Percentiles rank a stretch among this genome's conserved stretches.
These are phyloP conservation scores for Gymnocheta viridis DNA, from an alignment of 2,888 invertebrate genomes.

Conservation along the genomic window DNA sequence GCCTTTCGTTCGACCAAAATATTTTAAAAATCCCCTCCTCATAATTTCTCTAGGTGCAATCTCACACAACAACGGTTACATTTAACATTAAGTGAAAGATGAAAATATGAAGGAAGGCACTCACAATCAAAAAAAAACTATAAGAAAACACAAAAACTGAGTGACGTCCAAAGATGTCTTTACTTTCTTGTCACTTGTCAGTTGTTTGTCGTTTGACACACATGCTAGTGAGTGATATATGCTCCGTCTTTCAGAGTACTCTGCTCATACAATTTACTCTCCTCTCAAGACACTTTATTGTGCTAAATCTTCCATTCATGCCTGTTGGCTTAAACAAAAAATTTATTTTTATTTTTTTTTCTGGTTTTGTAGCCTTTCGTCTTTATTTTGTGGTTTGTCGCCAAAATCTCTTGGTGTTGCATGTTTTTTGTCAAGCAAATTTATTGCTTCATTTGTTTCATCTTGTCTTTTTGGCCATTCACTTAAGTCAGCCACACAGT, in stretches of 20 bases:
- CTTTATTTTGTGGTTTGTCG: conserved; percentile 65
- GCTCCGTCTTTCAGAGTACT: conserved; percentile 73
- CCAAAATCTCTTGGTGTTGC: conserved; percentile 70
- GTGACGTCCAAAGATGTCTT: conserved; percentile 67
- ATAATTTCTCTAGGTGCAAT: conserved; percentile 8
- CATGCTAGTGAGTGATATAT: conserved; percentile 80
- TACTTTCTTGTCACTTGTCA: conserved; percentile 80
- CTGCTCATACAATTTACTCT: conserved; percentile 47
- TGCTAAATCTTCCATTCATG: conserved; percentile 62
- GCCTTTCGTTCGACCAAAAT: not conserved
- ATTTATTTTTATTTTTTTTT: not conserved
- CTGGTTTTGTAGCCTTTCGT: conserved; percentile 25
- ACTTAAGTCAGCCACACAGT: conserved; percentile 35
- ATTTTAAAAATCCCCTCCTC: not conserved
- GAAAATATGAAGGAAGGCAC: conserved; percentile 51
- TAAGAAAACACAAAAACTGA: conserved; percentile 45
- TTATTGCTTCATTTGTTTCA: conserved; percentile 80
- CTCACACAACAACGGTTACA: not conserved
- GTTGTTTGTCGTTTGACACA: conserved; percentile 80
- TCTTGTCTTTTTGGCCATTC: conserved; percentile 60
- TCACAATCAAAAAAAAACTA: not conserved
- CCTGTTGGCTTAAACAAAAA: conserved; percentile 14
- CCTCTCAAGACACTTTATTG: conserved; percentile 55
- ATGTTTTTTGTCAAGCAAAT: conserved; percentile 80
- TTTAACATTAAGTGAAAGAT: conserved; percentile 65